Conservation (phyloP, 1,140 invertebrate species). For the Drusus annulatus region DNA sequence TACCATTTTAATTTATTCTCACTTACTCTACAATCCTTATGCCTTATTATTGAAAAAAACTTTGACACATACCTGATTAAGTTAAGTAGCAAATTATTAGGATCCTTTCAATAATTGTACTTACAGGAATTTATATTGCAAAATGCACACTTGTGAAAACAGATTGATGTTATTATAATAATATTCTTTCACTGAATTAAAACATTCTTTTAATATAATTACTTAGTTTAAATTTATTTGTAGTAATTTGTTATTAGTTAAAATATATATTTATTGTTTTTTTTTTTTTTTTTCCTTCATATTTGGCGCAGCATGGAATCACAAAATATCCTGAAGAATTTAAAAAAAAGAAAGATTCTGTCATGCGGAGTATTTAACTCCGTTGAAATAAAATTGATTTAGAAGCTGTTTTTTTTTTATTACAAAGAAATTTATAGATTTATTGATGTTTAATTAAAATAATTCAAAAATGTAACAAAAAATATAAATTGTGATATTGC, state of each 20-base stretch:
- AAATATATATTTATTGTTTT: conserved; percentile 1
- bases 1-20: no score
- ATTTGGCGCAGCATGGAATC: background rate
- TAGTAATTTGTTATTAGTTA: conserved; percentile 1
- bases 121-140: conserved; percentile 6
- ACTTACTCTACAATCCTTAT: no score
- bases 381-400: conserved; percentile 33
- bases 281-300: conserved; percentile 15
- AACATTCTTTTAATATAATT: background rate
- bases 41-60: background rate
- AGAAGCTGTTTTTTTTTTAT: conserved; percentile 56
- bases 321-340: background rate
- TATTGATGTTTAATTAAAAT: conserved; percentile 59
- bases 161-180: background rate
- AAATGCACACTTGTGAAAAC: conserved; percentile 4
- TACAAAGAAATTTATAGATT: conserved; percentile 49
- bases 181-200: background rate
- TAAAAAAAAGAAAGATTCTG: no score
- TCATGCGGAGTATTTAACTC: background rate
- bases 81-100: conserved; percentile 18
- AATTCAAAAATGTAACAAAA: conserved; percentile 55
- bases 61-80: conserved; percentile 12
- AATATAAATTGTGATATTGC: conserved; percentile 58
- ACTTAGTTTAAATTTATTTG: conserved; percentile 4
- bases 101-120: background rate